Evolutionary conservation across 2,888 invertebrate genomes (phyloP).

Genomic region (Pachliopta kotzebuea): DNA sequence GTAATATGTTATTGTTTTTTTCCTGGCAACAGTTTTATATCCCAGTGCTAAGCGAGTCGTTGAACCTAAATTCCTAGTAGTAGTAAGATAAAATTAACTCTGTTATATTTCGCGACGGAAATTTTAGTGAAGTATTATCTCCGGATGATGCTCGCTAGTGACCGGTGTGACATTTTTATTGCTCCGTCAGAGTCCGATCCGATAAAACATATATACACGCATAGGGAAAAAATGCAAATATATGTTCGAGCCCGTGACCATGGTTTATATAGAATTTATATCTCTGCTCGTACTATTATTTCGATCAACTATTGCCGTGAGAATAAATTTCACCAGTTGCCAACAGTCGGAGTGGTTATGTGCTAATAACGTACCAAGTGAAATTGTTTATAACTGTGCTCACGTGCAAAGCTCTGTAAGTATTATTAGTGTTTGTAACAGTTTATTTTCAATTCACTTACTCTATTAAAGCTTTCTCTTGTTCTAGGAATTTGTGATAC

Average conservation of each 20-base stretch:
- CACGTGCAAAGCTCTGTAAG: constrained; percentile 56
- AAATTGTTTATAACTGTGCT: constrained; percentile 62
- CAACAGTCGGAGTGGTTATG: constrained; percentile 69
- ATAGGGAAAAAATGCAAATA: constrained; percentile 35
- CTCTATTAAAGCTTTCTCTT: constrained; percentile 32
- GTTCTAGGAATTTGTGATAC: constrained; percentile 75
- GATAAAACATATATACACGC: constrained; percentile 34
- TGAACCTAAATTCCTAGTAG: constrained; percentile 27
- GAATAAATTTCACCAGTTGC: constrained; percentile 68
- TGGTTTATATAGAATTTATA: constrained; percentile 39
- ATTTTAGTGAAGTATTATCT: constrained; percentile 55
- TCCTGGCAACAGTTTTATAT: constrained; percentile 1
- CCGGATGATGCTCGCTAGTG: constrained; percentile 51
- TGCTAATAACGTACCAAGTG: constrained; percentile 53
- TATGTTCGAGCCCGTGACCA: constrained; percentile 34
- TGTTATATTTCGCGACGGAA: constrained; percentile 42
- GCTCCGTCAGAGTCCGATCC: constrained; percentile 40
- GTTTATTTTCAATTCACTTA: not conserved
- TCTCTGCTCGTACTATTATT: constrained; percentile 35
- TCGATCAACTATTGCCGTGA: constrained; percentile 45
- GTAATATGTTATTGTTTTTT: constrained; percentile 14
- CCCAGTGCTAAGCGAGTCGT: constrained; percentile 19
- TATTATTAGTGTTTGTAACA: constrained; percentile 30
- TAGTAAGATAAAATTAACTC: constrained; percentile 27
- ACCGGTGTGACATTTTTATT: constrained; percentile 51